Evolutionary conservation across 2,888 invertebrate genomes (phyloP), one percentile per base, ranked within the genome.

Genomic region (Oxytorus armatus): DNA sequence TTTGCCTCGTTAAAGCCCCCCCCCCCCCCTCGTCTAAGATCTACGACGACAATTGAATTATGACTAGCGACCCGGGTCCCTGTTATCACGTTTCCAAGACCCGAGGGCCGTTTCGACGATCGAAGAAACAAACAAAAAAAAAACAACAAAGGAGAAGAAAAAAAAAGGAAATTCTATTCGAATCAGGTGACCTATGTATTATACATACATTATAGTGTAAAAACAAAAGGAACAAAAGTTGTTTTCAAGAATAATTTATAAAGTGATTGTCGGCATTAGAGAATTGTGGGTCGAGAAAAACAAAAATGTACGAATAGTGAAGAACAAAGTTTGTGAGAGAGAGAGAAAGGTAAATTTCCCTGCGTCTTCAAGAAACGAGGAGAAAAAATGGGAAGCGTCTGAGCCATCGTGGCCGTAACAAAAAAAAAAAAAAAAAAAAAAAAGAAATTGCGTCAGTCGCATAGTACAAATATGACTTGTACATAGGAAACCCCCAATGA

Each of bases 381-480:
- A 83, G 84, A 84, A 77, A 84, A 81, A 84, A 82, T 29, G 3
- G 5, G 5, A 5, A 29, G 29, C 29, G 29, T n/a, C n/a, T n/a
- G n/a, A n/a, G n/a, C 29, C 29, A 29, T 29, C 29, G 86, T 88
- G 88, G 87, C 87, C 85, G 87, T 86, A 73, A 70, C 44, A 23
- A 69, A 25, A 49, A 55, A 11, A 33, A 44, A 55, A 57, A 3
- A 36, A 11, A 42, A 66, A 25, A 36, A 53, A 49, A 18, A 69
- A 49, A 23, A 70, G 51, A 75, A 79, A 81, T 73, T 88, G 89
- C 89, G 89, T 90, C 89, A 89, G 90, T 90, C 89, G 89, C 89
- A 91, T 91, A 91, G 91, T 91, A 91, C 91, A 91, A 91, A 90
- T 82, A 91, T 90, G 90, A 90, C 90, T 90, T 92, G 91, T 92